These are phyloP conservation scores for Lamellibrachia columna DNA, from an alignment of 2,888 invertebrate genomes.

Conservation along the genomic window DNA sequence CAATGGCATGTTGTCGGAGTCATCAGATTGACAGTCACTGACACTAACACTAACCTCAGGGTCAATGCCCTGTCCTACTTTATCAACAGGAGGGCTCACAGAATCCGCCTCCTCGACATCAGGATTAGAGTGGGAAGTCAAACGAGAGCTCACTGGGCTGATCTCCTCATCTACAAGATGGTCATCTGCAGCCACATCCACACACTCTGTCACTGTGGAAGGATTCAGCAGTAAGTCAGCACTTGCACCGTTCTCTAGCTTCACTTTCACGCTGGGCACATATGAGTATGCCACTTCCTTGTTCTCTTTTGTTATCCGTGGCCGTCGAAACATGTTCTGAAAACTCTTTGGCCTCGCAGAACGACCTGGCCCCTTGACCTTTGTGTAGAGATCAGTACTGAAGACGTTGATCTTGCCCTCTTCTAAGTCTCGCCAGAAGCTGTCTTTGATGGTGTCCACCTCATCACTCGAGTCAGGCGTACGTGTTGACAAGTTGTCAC, in stretches of 20 bases:
- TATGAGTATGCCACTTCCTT: background rate
- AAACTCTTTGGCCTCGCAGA: conserved; percentile 42
- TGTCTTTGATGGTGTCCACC: conserved; percentile 52
- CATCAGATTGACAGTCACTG: background rate
- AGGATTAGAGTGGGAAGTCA: background rate
- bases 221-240: background rate
- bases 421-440: conserved; percentile 63
- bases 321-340: conserved; percentile 1
- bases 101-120: background rate
- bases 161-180: background rate
- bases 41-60: background rate
- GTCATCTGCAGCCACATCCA: background rate
- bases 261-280: background rate
- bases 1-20: background rate
- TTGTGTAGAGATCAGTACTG: conserved; percentile 62
- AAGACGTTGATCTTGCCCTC: conserved; percentile 59
- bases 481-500: background rate
- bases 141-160: background rate
- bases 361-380: conserved; percentile 56
- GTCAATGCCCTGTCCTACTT: background rate
- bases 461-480: conserved; percentile 29
- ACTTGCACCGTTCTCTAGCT: background rate
- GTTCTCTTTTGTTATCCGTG: background rate
- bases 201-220: background rate
- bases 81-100: background rate